These are phyloP conservation scores for Eubasilissa splendida DNA, from an alignment of 2,888 invertebrate species.

Conservation along the genomic window DNA sequence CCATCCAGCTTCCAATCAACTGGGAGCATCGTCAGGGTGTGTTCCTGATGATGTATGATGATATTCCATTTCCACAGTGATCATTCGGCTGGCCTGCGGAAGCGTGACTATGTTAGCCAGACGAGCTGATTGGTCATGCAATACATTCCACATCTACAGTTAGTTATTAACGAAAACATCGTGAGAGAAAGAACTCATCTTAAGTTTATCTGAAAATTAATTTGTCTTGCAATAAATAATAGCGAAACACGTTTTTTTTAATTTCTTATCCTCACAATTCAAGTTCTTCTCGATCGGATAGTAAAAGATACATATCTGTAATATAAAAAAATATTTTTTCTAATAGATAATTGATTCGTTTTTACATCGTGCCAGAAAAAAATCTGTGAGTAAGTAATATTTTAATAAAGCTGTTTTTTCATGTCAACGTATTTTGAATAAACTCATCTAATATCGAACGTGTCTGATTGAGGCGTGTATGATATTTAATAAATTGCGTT, in stretches of 20 bases:
- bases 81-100: constrained; percentile 8
- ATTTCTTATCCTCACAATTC: constrained; percentile 17
- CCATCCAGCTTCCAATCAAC: no score
- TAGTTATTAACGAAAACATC: constrained; percentile 47
- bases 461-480: constrained; percentile 25
- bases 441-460: constrained; percentile 30
- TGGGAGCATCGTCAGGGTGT: no score
- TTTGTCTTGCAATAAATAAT: constrained; percentile 41
- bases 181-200: constrained; percentile 35
- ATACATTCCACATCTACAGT: constrained; percentile 36
- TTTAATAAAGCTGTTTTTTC: constrained; percentile 26
- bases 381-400: background rate
- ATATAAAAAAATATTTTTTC: background rate
- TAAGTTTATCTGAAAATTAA: constrained; percentile 29
- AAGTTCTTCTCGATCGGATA: background rate
- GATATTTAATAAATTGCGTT: constrained; percentile 27
- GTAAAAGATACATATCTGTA: background rate
- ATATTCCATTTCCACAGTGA: constrained; percentile 4
- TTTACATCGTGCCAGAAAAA: background rate
- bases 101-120: constrained; percentile 32
- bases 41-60: background rate
- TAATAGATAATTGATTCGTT: background rate
- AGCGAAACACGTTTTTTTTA: constrained; percentile 32
- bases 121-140: constrained; percentile 42
- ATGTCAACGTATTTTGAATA: constrained; percentile 22